Evolutionary conservation across 2,888 invertebrate genomes (phyloP), one percentile per base, ranked within the genome.

Genomic region (Drosophila antonietae): DNA sequence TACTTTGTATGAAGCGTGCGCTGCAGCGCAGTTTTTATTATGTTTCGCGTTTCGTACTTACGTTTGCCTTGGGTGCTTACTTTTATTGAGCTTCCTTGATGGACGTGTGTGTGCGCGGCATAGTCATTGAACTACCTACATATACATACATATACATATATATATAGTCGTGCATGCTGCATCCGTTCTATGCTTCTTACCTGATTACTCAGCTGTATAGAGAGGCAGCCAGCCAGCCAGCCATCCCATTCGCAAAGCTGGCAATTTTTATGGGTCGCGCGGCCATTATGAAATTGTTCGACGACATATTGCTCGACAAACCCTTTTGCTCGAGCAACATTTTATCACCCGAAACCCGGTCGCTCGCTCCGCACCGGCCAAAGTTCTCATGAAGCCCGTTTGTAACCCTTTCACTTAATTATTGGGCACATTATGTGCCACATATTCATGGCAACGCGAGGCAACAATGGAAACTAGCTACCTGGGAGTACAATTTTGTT

Each of bases 361-460:
- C 28, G 28, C 5, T 28, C 28, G 28, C 28, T 6, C 28, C 75
- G 73, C 81, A 81, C n/a, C n/a, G 18, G 78, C 81, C 70, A 58
- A 78, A 83, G 89, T 84, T 84, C 89, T 88, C 89, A 84, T 84
- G 87, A 88, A 83, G 81, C 77, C 89, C 20, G 51, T 81, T 85
- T 85, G 85, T 85, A 87, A 87, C 89, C 89, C 85, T 89, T 85
- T 85, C 83, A 89, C 88, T 81, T 85, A 81, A 84, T 84, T 84
- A 88, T 84, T 84, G 84, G 89, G 89, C 81, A 88, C 89, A 84
- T 84, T 75, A 88, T 84, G 84, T 88, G 75, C 86, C 77, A 83
- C 77, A 83, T 85, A 82, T 78, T 84, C 89, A 88, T 84, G 87
- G 89, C 89, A 84, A 80, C 83, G 60, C 18, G 58, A 31, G 33